phyloP scores from a whole-genome alignment of 2,113 vertebrate genomes.

The Rhinoderma darwinii region DNA sequence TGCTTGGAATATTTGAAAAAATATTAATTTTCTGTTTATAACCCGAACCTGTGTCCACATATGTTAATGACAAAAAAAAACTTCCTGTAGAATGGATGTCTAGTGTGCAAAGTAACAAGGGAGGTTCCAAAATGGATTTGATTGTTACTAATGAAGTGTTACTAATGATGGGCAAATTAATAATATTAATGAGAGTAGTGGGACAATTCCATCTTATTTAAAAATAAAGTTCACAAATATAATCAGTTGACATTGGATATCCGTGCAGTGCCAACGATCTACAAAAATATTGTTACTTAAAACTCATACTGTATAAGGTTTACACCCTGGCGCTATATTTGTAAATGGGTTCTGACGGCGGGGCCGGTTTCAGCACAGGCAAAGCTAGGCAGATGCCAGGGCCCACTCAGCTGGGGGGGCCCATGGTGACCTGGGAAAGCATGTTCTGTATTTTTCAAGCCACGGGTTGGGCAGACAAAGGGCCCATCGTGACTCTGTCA shows the following conservation, averaged over 20 bases:
- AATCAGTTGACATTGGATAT: neutral
- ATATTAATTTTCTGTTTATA: neutral
- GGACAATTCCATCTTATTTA: conserved; percentile 5
- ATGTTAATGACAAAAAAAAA: conserved; percentile 5
- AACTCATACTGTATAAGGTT: neutral
- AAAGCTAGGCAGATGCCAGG: too few relatives aligned
- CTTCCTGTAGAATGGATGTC: conserved; percentile 60
- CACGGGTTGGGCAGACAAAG: too few relatives aligned
- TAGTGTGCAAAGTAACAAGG: conserved; percentile 60
- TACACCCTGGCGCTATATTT: too few relatives aligned
- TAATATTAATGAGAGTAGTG: neutral
- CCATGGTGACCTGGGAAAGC: too few relatives aligned
- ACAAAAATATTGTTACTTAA: neutral
- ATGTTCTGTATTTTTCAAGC: too few relatives aligned
- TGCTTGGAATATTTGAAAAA: neutral
- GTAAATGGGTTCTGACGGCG: too few relatives aligned
- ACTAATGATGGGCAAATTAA: neutral
- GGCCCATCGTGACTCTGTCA: too few relatives aligned
- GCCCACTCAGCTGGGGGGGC: too few relatives aligned
- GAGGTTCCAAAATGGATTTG: conserved; percentile 57
- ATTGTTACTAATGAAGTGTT: conserved; percentile 47
- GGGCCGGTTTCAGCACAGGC: too few relatives aligned
- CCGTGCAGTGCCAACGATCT: neutral
- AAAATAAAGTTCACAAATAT: neutral
- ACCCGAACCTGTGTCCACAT: neutral